Evolutionary conservation across 2,113 vertebrate genomes (phyloP).

Genomic region (Chitala chitala): DNA sequence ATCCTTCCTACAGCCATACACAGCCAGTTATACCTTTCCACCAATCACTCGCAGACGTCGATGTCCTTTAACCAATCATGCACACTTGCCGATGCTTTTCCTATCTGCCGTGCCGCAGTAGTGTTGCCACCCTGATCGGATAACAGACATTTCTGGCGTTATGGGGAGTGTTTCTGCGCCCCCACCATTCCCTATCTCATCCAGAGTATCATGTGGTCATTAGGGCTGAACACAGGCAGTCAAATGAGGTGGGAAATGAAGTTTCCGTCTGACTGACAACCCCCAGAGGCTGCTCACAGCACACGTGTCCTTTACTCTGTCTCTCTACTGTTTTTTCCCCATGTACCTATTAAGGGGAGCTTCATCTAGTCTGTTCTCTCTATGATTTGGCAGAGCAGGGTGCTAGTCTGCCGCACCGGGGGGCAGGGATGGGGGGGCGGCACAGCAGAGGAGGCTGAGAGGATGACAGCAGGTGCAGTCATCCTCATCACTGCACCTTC

Average conservation of each 20-base stretch:
- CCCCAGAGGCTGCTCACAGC: constrained; percentile 19
- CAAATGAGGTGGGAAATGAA: constrained; percentile 37
- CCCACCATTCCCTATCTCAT: background rate
- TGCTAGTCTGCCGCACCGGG: background rate
- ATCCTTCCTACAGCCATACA: too few relatives aligned
- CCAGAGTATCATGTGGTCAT: constrained; percentile 7
- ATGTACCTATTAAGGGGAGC: constrained; percentile 20
- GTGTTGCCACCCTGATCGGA: background rate
- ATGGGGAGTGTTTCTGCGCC: background rate
- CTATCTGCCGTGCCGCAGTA: too few relatives aligned
- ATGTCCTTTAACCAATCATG: too few relatives aligned
- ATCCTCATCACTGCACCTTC: too few relatives aligned
- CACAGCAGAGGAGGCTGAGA: too few relatives aligned
- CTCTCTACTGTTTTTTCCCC: constrained; percentile 31
- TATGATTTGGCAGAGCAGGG: constrained; percentile 11
- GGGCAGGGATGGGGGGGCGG: background rate
- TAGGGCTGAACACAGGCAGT: constrained; percentile 13
- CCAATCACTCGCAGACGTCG: too few relatives aligned
- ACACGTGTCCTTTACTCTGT: constrained; percentile 32
- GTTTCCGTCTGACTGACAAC: constrained; percentile 25
- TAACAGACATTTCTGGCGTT: background rate
- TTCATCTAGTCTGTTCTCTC: too few relatives aligned
- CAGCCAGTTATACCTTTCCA: too few relatives aligned
- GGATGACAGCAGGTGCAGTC: too few relatives aligned
- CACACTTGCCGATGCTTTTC: too few relatives aligned